Base-by-base conservation (phyloP, 2,797 vertebrate genomes). In the Buceros bicornis region DNA sequence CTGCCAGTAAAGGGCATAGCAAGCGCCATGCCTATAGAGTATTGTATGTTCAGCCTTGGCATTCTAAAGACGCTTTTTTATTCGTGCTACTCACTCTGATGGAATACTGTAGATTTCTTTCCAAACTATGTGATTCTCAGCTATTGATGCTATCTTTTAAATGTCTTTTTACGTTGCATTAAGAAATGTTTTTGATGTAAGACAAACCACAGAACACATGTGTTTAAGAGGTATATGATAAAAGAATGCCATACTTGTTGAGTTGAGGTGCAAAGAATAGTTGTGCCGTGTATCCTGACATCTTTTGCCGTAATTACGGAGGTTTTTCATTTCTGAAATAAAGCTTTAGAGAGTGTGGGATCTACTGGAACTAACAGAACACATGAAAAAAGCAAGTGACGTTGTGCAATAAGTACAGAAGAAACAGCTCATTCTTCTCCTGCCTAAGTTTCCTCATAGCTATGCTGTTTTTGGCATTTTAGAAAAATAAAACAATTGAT, bases 401-500 rank as follows among this genome's bases (percentile, higher is more conserved):
- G 31, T 12, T n/a, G 28, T 89, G 70, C 58, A 64, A 26, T 66
- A 71, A 70, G 50, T 73, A 90, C 26, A 94, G 51, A 85, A 95
- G 78, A 4, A 85, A 40, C 43, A 71, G 51, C 51, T 92, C 26
- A 66, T 90, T 81, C 56, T 89, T 79, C 83, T 79, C 42, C 64
- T 83, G 72, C 95, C 80, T 90, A 94, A 95, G 74, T 82, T 97
- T 96, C 53, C 60, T 92, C 47, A 47, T 67, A 93, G 84, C 67
- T 95, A 74, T 93, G 82, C 76, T 91, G 64, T 21, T 96, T 77
- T 95, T 95, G 96, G 79, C 96, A 89, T 93, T 93, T 95, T 66
- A 96, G 89, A 96, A 92, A 97, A 96, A 97, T 91, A 93, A 97
- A 97, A 96, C 62, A 95, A 94, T 91, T 97, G 95, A 94, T 97